Base-by-base conservation (phyloP, 2,797 vertebrate species). In the Lutjanus campechanus region DNA sequence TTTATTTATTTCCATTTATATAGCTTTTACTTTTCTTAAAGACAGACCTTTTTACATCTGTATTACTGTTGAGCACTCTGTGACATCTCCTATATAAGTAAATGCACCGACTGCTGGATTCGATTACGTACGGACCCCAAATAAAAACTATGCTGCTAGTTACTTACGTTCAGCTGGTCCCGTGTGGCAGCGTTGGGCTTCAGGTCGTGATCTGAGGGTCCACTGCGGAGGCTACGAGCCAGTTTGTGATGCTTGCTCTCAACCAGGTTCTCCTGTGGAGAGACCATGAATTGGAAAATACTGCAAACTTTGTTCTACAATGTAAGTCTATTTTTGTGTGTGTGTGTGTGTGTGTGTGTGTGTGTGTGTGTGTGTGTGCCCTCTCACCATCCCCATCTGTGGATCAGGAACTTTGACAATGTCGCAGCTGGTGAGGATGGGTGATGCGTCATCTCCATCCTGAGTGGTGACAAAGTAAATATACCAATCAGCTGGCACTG, bases 241-340 rank as follows among this genome's bases (percentile, higher is more conserved):
- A 99, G 96, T 84, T 99, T 99, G 92, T 99, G 98, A 85, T 99
- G 98, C 82, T 99, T 99, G 86, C 98, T 99, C 90, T 99, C 98
- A 73, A 99, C 98, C 89, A 99, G 94, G 89, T 99, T 99, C 91
- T 99, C 98, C 98, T 92, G 75, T 0, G 50, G 8, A 49, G 8
- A 44, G 5, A 53, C 2, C 22, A 25, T 3, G 1, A 46, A 17
- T 22, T 13, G 1, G 1, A 50, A 50, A 59, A 49, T n/a, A 44
- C 22, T 25, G 19, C 19, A 13, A 44, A 9, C 8, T 29, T 19
- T 68, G 50, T 20, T 6, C 15, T 8, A 59, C 10, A 25, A 10
- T 20, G 0, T 7, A 11, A 22, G 20, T 46, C 10, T 55, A 49
- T 62, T 11, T 25, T 1, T 25, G 25, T 25, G 25, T 25, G 25